phyloP scores from a whole-genome alignment of 2,888 invertebrate genomes.

The Epirrhoe tristata region DNA sequence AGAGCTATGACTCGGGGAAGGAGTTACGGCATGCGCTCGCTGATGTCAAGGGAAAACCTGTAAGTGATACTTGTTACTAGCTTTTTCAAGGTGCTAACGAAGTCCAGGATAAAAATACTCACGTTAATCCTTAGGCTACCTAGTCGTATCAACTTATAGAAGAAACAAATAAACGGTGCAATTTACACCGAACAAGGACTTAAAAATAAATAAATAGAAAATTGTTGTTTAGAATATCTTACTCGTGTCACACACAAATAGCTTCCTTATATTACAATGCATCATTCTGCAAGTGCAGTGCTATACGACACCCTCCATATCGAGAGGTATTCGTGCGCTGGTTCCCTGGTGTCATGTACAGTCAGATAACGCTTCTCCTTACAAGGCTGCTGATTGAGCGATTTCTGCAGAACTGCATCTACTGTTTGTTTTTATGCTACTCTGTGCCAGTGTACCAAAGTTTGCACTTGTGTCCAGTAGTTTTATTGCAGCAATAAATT shows the following conservation, averaged over 20 bases:
- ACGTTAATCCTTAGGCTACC: too few species aligned
- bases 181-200: neutral
- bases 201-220: neutral
- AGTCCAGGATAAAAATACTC: too few species aligned
- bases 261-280: slow-evolving; percentile 29
- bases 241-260: slow-evolving; percentile 4
- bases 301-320: slow-evolving; percentile 30
- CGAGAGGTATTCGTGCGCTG: slow-evolving; percentile 23
- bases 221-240: neutral
- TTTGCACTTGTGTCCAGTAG: slow-evolving; percentile 25
- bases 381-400: slow-evolving; percentile 55
- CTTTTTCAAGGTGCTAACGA: too few species aligned
- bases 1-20: slow-evolving; percentile 81
- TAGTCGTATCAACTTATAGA: too few species aligned
- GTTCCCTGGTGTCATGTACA: slow-evolving; percentile 56
- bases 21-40: slow-evolving; percentile 85
- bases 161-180: neutral
- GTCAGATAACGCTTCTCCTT: slow-evolving; percentile 69
- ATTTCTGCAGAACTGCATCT: slow-evolving; percentile 40
- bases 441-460: slow-evolving; percentile 15
- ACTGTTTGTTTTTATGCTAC: slow-evolving; percentile 25
- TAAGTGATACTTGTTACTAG: slow-evolving; percentile 50
- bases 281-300: slow-evolving; percentile 34
- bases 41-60: slow-evolving; percentile 80
- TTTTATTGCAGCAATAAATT: slow-evolving; percentile 6